Evolutionary conservation across 2,797 vertebrate species (phyloP), one percentile per base, ranked within the genome.

Genomic region (Echeneis naucrates): DNA sequence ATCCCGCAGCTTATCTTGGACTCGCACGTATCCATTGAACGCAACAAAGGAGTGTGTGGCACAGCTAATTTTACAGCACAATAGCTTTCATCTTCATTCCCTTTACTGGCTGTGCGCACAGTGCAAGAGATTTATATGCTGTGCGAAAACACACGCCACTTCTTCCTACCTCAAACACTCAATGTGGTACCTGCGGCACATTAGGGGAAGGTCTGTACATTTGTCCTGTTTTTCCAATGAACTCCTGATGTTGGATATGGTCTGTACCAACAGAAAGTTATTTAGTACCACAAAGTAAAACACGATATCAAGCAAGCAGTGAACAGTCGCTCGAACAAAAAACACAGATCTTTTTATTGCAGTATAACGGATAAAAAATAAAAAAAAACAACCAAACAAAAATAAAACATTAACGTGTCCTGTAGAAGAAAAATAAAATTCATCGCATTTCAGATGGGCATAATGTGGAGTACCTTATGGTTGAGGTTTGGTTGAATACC

Each of bases 1-100:
- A 72, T 47, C 65, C 53, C 3, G 59, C 58, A 48, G 60, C 72
- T 76, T 54, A 68, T 79, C 61, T 66, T 53, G 56, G 58, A 48
- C 57, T n/a, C 21, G 8, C 40, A 52, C 50, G 51, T 60, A 58
- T 62, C 60, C 7, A 17, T 16, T n/a, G 2, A 21, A 33, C 67
- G 44, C 12, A 48, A 71, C 47, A 81, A 51, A 50, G 32, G 52
- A 48, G 13, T 2, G 33, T 3, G 63, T 4, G 24, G 53, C 37
- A 44, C 33, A 16, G 45, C 38, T 74, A 27, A 74, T 77, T 74
- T 47, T 68, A 32, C 23, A 35, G 63, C 50, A 74, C 57, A 54
- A 45, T 21, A 30, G 57, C 44, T 72, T 75, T 54, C 30, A 58
- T 72, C 26, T 56, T 64, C 37, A 26, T 55, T 26, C 27, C 3